Evolutionary conservation across 2,113 vertebrate species (phyloP).

Genomic region (Clarias magur): DNA sequence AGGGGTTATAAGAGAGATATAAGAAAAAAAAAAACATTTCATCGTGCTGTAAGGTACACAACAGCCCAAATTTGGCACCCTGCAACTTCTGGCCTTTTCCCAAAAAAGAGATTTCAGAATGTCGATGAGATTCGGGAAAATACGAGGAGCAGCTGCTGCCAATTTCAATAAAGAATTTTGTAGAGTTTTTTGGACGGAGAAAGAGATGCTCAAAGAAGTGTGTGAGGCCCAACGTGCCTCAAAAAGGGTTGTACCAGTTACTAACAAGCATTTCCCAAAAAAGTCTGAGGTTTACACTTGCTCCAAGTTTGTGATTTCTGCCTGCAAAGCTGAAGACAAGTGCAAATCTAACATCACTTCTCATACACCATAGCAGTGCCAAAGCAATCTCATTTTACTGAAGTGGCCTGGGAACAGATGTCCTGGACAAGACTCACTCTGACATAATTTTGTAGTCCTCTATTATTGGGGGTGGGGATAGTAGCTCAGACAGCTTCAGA

Average conservation of each 20-base stretch:
- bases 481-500: background rate
- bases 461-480: background rate
- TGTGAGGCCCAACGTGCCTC: too few species aligned
- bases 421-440: conserved; percentile 19
- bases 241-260: conserved; percentile 43
- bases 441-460: conserved; percentile 27
- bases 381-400: conserved; percentile 20
- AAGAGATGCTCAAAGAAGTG: too few species aligned
- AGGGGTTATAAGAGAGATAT: too few species aligned
- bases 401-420: conserved; percentile 33
- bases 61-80: too few species aligned
- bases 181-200: too few species aligned
- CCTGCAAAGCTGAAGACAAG: conserved; percentile 34
- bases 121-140: too few species aligned
- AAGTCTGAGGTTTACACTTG: background rate
- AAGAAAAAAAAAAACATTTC: too few species aligned
- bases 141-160: too few species aligned
- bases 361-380: conserved; percentile 29
- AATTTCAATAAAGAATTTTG: too few species aligned
- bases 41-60: too few species aligned
- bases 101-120: too few species aligned
- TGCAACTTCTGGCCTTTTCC: too few species aligned
- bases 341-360: conserved; percentile 43
- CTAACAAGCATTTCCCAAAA: conserved; percentile 12
- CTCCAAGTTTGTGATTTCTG: conserved; percentile 1